Conservation (phyloP, 2,113 vertebrate species). For the Mastomys natalensis region DNA sequence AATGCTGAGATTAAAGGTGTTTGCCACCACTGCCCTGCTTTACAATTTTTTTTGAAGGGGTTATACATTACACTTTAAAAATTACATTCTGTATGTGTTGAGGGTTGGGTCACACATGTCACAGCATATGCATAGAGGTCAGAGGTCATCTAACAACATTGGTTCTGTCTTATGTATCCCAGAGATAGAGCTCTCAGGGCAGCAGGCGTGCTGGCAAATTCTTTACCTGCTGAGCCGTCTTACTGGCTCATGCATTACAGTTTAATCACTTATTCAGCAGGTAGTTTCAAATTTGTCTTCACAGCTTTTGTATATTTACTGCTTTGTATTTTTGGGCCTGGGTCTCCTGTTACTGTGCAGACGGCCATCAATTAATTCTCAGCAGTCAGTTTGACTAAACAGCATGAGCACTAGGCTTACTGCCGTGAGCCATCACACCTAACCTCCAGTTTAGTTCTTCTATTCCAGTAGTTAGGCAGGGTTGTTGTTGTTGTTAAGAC, state of each 20-base stretch:
- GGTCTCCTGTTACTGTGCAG: not conserved
- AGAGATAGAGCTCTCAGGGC: not conserved
- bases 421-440: not conserved
- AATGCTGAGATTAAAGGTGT: too few relatives aligned
- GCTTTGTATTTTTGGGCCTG: not conserved
- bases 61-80: not conserved
- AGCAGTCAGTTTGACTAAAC: not conserved
- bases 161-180: not conserved
- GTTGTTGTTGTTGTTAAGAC: constrained; percentile 4
- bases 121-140: not conserved
- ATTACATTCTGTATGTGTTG: not conserved
- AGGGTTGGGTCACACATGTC: not conserved
- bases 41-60: not conserved
- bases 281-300: not conserved
- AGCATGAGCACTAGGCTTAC: not conserved
- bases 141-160: not conserved
- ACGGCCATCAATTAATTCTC: not conserved
- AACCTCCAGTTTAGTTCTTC: not conserved
- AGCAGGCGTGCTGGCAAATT: not conserved
- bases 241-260: too few relatives aligned
- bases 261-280: not conserved
- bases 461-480: not conserved
- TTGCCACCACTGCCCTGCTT: too few relatives aligned
- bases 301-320: not conserved
- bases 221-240: not conserved